Base-by-base conservation (phyloP, 2,113 vertebrate genomes). In the Phrynocephalus versicolor region DNA sequence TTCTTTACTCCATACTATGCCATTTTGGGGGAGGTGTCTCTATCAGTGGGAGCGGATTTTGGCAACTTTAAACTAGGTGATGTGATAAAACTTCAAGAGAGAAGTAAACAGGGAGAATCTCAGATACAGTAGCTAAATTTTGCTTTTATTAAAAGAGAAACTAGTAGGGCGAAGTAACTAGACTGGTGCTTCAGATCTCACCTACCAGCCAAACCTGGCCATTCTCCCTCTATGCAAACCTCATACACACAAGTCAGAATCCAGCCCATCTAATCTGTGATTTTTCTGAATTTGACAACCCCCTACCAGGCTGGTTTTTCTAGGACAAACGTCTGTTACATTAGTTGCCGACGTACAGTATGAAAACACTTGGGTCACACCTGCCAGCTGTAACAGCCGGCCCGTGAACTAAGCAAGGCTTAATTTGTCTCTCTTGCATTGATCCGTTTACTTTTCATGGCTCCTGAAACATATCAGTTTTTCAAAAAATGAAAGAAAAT, bases 401-500 rank as follows among this genome's bases (percentile, higher is more conserved):
- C 82, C 87, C 75, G 55, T 88, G 81, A 87, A 64, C 1, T 75
- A 88, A 70, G 71, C 37, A 23, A 23, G 27, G 23, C 90, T 92
- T 90, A 88, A 35, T 82, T 84, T 90, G 51, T 91, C 62, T 64
- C 70, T 81, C 92, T 77, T 12, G 70, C 77, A 73, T 65, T 41
- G 83, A 84, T 85, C 85, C 85, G 91, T 88, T 89, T 84, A 15
- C 85, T 69, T 67, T 88, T 81, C 0, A 0, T 74, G 64, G 89
- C 85, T 88, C 81, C 86, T 90, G 80, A 74, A 93, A 87, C 90
- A 57, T 85, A 91, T 92, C n/a, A 23, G 85, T 90, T 91, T 33
- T 93, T 93, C 10, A 51, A 67, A 88, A 93, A 92, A 91, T 87
- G 85, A 94, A 94, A 93, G 91, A 83, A 86, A 92, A 92, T 91